Conservation (phyloP, 2,888 invertebrate species). For the Pammene aurita region DNA sequence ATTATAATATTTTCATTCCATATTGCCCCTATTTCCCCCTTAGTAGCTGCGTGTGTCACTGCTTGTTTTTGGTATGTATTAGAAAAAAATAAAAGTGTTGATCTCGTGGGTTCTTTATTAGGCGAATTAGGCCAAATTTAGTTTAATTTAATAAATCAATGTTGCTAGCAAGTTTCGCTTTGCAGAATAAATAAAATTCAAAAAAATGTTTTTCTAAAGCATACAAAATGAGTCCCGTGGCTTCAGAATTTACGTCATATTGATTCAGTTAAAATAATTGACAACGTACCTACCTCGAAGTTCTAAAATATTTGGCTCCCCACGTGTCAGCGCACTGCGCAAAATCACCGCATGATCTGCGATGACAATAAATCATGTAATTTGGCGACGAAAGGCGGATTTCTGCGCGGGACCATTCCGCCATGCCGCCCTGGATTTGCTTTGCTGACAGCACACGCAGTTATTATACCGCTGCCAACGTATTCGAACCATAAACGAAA, state of each 20-base stretch:
- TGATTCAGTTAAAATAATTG: too few relatives aligned
- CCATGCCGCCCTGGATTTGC: slow-evolving; percentile 64
- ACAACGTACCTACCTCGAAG: too few relatives aligned
- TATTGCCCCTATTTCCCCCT: slow-evolving; percentile 69
- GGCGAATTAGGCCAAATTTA: neutral
- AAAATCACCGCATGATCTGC: slow-evolving; percentile 60
- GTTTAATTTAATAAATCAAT: too few relatives aligned
- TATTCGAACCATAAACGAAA: neutral
- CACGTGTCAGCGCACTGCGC: slow-evolving; percentile 45
- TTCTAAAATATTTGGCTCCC: slow-evolving; percentile 38
- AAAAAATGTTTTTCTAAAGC: too few relatives aligned
- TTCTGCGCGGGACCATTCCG: slow-evolving; percentile 48
- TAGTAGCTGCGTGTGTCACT: slow-evolving; percentile 49
- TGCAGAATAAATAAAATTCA: too few relatives aligned
- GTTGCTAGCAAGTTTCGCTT: too few relatives aligned
- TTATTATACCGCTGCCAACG: slow-evolving; percentile 56
- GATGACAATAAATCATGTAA: slow-evolving; percentile 81
- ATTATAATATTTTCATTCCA: slow-evolving; percentile 79
- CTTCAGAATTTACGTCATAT: too few relatives aligned
- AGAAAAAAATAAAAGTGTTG: neutral
- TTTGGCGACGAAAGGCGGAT: slow-evolving; percentile 73
- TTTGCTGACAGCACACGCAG: slow-evolving; percentile 70
- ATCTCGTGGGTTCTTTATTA: neutral
- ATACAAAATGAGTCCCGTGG: too few relatives aligned
- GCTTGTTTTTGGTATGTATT: slow-evolving; percentile 42